Evolutionary conservation across 2,113 vertebrate genomes (phyloP).

Genomic region (Tyrannus savana): DNA sequence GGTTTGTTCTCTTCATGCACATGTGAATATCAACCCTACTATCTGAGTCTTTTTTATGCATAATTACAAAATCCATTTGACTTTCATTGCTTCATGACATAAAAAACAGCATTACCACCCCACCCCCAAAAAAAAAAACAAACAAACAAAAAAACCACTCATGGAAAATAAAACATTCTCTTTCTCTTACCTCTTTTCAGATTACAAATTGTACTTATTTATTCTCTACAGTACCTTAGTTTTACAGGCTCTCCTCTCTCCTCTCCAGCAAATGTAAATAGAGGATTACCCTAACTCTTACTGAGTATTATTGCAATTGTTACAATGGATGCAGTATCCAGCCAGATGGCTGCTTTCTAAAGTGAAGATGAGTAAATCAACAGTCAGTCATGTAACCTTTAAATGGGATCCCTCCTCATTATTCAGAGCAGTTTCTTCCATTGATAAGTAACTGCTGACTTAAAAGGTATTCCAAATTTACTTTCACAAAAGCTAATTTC

Average conservation of each 20-base stretch:
- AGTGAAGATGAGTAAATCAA: neutral
- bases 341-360: neutral
- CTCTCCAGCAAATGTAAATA: neutral
- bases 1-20: neutral
- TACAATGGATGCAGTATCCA: neutral
- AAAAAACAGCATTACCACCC: neutral
- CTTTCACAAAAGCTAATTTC: neutral
- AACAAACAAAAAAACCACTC: neutral
- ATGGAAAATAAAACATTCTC: neutral
- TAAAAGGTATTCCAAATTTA: neutral
- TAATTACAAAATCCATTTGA: neutral
- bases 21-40: neutral
- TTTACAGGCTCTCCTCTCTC: neutral
- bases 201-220: neutral
- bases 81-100: neutral
- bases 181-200: neutral
- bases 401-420: neutral
- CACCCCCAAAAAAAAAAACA: neutral
- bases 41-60: neutral
- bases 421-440: neutral
- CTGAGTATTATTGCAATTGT: neutral
- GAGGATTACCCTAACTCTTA: neutral
- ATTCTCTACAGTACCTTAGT: neutral
- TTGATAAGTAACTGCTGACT: neutral
- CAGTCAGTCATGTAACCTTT: neutral